Base-by-base conservation (phyloP, 2,113 vertebrate species). In the Tichodroma muraria region DNA sequence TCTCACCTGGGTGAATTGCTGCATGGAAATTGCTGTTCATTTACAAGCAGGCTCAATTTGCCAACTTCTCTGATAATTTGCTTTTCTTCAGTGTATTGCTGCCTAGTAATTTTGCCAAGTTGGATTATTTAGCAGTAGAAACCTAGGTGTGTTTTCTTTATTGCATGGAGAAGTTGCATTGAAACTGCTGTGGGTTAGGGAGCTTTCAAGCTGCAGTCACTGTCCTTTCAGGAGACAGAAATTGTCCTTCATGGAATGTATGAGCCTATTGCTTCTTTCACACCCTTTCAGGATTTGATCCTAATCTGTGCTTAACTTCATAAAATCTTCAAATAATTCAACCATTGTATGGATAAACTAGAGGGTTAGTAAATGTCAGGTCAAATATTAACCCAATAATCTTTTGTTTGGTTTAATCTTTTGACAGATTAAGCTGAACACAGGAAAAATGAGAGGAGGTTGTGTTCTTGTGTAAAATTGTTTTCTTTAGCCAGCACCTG, bases 131-230 rank as follows among this genome's bases (percentile, higher is more conserved):
- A 45, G 35, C 13, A 3, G 15, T 45, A 53, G 50, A 70, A 89
- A 31, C 16, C 12, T 22, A 13, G 0, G 0, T 15, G 21, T 3
- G 0, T 70, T 80, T 69, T 53, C 40, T 56, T 78, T 9, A 16
- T 35, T 9, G 20, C 10, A 3, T 27, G 64, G 20, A 24, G 14
- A 35, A 76, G 31, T 38, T 47, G 12, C 3, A 3, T 10, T 25
- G 28, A 49, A 61, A 7, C 12, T 35, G 35, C 31, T 35, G 23
- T 37, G 28, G 18, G 33, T 66, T 30, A 28, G 37, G 35, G 28
- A 72, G 28, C 6, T 80, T 31, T 60, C 7, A 35, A 27, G 20
- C 63, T 54, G 19, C 19, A 8, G 20, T 5, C 5, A 8, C 16
- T 40, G 37, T 57, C 64, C n/a, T 24, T 56, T 24, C 20, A 49